Evolutionary conservation across 2,888 invertebrate genomes (phyloP).

Genomic region (Patella caerulea): DNA sequence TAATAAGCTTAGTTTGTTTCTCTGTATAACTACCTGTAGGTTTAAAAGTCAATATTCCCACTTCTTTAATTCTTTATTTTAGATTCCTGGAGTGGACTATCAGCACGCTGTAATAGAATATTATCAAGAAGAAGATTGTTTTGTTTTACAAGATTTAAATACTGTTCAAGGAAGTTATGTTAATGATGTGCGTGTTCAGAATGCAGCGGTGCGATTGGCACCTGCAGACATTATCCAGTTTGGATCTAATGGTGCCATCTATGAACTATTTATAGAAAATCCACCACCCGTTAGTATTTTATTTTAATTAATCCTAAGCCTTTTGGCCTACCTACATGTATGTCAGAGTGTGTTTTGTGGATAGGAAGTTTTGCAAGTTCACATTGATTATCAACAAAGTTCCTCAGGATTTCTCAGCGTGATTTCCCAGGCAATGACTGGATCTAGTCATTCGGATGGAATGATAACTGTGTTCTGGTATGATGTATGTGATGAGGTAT

Average conservation of each 20-base stretch:
- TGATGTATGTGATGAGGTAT: too few relatives aligned
- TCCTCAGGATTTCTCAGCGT: not conserved
- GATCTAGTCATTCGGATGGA: not conserved
- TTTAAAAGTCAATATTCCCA: too few relatives aligned
- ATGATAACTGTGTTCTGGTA: not conserved
- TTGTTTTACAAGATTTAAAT: conserved; percentile 70
- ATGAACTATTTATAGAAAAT: conserved; percentile 66
- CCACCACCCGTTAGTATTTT: conserved; percentile 52
- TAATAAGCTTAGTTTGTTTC: too few relatives aligned
- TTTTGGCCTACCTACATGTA: not conserved
- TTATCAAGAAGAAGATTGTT: conserved; percentile 68
- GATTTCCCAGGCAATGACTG: not conserved
- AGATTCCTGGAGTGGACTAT: conserved; percentile 66
- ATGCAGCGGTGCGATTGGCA: conserved; percentile 70
- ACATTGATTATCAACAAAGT: too few relatives aligned
- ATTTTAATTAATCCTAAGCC: not conserved
- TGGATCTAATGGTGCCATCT: conserved; percentile 64
- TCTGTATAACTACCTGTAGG: too few relatives aligned
- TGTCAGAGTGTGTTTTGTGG: too few relatives aligned
- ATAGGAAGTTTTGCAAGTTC: too few relatives aligned
- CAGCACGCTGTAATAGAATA: conserved; percentile 71
- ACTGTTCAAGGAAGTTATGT: conserved; percentile 71
- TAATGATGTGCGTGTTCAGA: conserved; percentile 71
- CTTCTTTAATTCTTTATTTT: conserved; percentile 24
- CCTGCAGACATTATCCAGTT: conserved; percentile 69